phyloP scores from a whole-genome alignment of 2,113 vertebrate species.

The Chamaetylas fuelleborni region DNA sequence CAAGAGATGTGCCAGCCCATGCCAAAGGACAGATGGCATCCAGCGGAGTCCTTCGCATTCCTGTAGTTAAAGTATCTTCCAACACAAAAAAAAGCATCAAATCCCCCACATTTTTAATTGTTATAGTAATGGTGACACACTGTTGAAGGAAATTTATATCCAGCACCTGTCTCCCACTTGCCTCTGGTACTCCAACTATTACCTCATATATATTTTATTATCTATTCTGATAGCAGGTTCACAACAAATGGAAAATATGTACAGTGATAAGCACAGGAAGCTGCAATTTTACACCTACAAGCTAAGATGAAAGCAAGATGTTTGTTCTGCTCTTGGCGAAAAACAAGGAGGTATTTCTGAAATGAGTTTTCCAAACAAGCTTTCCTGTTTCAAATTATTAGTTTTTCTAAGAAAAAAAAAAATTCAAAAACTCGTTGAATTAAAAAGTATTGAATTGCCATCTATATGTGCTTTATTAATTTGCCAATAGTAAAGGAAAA shows the following conservation, averaged over 20 bases:
- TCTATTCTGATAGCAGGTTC: not conserved
- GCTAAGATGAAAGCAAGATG: not conserved
- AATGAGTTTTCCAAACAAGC: not conserved
- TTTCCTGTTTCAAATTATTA: not conserved
- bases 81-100: not conserved
- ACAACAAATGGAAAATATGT: not conserved
- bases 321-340: not conserved
- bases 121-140: not conserved
- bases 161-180: not conserved
- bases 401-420: not conserved
- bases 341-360: not conserved
- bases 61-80: not conserved
- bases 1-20: fast-evolving
- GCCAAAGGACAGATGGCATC: not conserved
- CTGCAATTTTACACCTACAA: not conserved
- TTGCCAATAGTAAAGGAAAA: not conserved
- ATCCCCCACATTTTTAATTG: not conserved
- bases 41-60: fast-evolving
- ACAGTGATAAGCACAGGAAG: not conserved
- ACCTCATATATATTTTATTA: not conserved
- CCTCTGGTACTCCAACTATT: not conserved
- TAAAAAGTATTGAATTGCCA: not conserved
- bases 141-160: not conserved
- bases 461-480: not conserved
- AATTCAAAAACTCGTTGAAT: not conserved